Percentiles rank a stretch among this genome's conserved stretches.
These are phyloP conservation scores for Polydrusus tereticollis DNA, from an alignment of 2,888 invertebrate species.

Conservation along the genomic window DNA sequence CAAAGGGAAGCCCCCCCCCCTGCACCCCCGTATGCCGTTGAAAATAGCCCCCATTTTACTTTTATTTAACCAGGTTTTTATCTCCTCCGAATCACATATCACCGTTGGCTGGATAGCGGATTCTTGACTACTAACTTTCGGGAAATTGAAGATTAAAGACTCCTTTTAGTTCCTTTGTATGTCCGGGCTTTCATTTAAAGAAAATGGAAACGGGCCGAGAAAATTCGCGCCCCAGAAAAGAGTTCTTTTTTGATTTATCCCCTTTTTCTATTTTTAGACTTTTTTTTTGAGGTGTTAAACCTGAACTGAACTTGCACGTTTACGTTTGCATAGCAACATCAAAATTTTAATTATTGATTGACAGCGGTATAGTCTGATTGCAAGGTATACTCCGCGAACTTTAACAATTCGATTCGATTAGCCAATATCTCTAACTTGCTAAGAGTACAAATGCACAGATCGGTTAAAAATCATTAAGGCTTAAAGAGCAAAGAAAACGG, in stretches of 20 bases:
- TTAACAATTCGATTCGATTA: no score
- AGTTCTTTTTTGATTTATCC: constrained; percentile 9
- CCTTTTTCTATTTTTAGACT: neutral
- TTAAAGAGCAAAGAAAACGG: no score
- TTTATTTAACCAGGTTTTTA: constrained; percentile 66
- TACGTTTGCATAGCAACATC: no score
- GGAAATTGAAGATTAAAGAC: constrained; percentile 62
- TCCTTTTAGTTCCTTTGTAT: constrained; percentile 39
- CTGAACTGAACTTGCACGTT: no score
- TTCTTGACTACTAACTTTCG: constrained; percentile 60
- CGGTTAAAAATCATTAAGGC: no score
- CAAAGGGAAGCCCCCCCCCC: constrained; percentile 63
- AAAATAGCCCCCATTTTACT: constrained; percentile 65
- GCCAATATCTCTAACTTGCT: no score
- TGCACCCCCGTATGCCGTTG: constrained; percentile 51
- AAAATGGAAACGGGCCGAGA: constrained; percentile 38
- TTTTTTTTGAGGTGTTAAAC: no score
- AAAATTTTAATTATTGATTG: no score
- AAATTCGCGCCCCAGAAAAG: constrained; percentile 32
- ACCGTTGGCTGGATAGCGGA: constrained; percentile 59
- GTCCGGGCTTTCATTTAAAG: constrained; percentile 40
- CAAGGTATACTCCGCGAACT: no score
- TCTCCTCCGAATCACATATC: constrained; percentile 59
- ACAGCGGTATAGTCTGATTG: no score
- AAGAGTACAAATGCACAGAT: no score